phyloP scores from a whole-genome alignment of 2,797 vertebrate species.

The Passerculus sandwichensis region DNA sequence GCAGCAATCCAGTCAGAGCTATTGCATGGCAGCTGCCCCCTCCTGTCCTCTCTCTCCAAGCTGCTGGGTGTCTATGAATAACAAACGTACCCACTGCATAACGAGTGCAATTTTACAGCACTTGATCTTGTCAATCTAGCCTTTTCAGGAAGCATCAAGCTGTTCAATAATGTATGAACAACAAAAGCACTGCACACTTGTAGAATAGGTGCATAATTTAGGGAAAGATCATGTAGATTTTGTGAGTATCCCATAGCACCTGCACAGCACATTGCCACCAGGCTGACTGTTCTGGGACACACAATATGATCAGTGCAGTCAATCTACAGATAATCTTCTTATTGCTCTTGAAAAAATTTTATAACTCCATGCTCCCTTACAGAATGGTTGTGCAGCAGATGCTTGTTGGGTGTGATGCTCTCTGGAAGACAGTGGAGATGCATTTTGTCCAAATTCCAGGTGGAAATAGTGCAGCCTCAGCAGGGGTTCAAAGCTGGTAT shows the following conservation, averaged over 20 bases:
- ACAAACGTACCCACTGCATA: neutral
- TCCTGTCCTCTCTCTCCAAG: neutral
- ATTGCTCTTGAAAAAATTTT: neutral
- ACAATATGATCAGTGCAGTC: neutral
- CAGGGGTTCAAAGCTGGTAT: neutral
- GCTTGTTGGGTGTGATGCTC: neutral
- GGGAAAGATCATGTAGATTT: neutral
- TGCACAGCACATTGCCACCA: neutral
- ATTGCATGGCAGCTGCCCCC: neutral
- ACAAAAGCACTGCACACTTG: neutral
- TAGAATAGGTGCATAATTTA: neutral
- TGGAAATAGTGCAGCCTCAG: neutral
- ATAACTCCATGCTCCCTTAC: neutral
- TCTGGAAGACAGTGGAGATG: neutral
- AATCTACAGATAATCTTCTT: neutral
- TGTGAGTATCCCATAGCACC: neutral
- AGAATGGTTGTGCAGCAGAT: neutral
- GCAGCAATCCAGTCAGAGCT: neutral
- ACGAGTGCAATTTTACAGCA: neutral
- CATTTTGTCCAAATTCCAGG: neutral
- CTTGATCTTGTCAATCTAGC: slow-evolving; percentile 2
- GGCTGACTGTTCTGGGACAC: neutral
- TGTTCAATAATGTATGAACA: neutral
- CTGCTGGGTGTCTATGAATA: neutral
- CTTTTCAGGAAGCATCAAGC: neutral